Conservation (phyloP, 1,140 invertebrate genomes). For the Vanessa tameamea region DNA sequence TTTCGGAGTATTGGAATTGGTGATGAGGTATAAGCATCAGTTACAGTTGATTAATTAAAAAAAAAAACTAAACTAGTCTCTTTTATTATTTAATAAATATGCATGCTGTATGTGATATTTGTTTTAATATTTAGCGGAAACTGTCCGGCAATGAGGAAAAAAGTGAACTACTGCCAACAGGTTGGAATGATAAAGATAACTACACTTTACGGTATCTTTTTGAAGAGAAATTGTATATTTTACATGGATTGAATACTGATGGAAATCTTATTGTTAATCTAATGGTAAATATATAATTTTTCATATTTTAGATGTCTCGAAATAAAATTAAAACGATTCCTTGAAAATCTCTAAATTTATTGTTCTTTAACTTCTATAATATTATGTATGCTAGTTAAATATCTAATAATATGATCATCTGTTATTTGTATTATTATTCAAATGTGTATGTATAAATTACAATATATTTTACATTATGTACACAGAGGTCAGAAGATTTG, state of each 20-base stretch:
- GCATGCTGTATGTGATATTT: neutral
- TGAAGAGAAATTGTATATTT: conserved; percentile 84
- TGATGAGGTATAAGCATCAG: conserved; percentile 81
- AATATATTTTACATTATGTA: conserved; percentile 20
- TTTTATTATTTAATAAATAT: neutral
- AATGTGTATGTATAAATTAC: neutral
- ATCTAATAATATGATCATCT: no score
- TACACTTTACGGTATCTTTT: conserved; percentile 86
- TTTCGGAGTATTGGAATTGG: conserved; percentile 87
- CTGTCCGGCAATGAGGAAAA: conserved; percentile 82
- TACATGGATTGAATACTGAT: conserved; percentile 84
- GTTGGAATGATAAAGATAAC: conserved; percentile 84
- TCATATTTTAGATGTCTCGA: conserved; percentile 12
- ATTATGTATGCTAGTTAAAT: no score
- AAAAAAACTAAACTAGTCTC: neutral
- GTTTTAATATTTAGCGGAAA: conserved; percentile 79
- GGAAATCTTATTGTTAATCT: conserved; percentile 84
- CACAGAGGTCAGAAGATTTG: conserved; percentile 67
- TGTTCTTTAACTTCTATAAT: conserved; percentile 7
- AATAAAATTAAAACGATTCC: no score
- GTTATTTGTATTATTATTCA: no score
- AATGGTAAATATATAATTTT: conserved; percentile 77
- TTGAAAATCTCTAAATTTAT: neutral
- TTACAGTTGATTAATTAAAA: no score
- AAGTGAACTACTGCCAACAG: conserved; percentile 85